Conservation (phyloP, 2,113 vertebrate species). For the Pseudois nayaur region DNA sequence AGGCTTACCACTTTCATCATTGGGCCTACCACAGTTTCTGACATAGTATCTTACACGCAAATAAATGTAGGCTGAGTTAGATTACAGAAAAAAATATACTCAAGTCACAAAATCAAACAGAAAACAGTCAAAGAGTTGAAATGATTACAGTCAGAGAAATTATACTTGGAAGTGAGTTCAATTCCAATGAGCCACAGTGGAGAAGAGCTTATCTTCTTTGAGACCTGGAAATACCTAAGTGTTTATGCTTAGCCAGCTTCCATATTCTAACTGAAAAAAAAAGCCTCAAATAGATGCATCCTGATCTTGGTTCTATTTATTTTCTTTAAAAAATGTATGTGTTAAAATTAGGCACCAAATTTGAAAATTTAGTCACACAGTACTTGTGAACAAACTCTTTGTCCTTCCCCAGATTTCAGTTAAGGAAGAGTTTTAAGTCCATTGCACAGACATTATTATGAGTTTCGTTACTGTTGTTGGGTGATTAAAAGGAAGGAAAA, state of each 20-base stretch:
- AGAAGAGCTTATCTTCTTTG: neutral
- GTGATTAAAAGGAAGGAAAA: neutral
- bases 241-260: neutral
- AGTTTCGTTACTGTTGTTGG: neutral
- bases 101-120: neutral
- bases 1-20: neutral
- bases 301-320: neutral
- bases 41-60: neutral
- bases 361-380: neutral
- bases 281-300: neutral
- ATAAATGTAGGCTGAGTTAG: neutral
- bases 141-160: neutral
- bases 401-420: neutral
- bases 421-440: constrained; percentile 16
- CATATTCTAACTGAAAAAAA: neutral
- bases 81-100: neutral
- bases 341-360: neutral
- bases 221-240: neutral
- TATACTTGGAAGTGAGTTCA: neutral
- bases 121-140: neutral
- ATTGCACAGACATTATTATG: neutral
- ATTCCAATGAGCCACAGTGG: neutral
- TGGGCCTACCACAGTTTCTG: neutral
- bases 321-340: constrained; percentile 10
- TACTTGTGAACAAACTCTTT: neutral